Percentiles rank a stretch among this genome's conserved stretches.
Conservation (phyloP, 2,888 invertebrate genomes). For the Apamea crenata region DNA sequence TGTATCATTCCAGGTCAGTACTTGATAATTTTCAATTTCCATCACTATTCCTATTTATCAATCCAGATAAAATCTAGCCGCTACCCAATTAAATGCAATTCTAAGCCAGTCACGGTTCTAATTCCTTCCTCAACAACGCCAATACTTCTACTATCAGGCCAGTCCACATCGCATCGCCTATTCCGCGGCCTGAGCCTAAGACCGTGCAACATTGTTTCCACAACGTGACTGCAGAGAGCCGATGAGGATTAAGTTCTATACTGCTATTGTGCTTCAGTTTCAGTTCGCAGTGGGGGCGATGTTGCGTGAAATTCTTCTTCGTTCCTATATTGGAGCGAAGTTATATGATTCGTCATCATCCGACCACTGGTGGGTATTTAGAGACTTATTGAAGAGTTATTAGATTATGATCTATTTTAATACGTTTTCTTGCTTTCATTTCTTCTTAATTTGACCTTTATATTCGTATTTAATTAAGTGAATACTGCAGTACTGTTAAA, state of each 20-base stretch:
- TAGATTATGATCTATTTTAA: not conserved
- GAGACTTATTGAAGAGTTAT: slow-evolving; percentile 14
- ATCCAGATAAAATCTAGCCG: not conserved
- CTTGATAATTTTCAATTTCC: not conserved
- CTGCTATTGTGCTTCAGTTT: slow-evolving; percentile 48
- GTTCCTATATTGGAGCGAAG: slow-evolving; percentile 7
- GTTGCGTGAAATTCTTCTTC: slow-evolving; percentile 62
- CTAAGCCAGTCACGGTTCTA: slow-evolving; percentile 4
- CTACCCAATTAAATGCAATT: not conserved
- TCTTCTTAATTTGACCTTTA: not conserved
- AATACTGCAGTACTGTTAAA: no score
- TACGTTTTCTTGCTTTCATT: not conserved
- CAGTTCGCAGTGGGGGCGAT: slow-evolving; percentile 49
- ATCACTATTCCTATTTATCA: not conserved
- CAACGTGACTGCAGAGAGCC: slow-evolving; percentile 73
- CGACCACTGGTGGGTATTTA: slow-evolving; percentile 16
- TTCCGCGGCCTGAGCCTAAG: slow-evolving; percentile 55
- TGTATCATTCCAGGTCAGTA: no score
- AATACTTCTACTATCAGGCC: slow-evolving; percentile 33
- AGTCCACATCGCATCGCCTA: slow-evolving; percentile 46
- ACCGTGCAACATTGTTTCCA: slow-evolving; percentile 71
- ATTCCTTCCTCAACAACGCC: slow-evolving; percentile 13
- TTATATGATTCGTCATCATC: slow-evolving; percentile 49
- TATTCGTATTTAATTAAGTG: not conserved
- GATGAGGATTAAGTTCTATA: slow-evolving; percentile 72